These are phyloP conservation scores for Mycalesis mineus DNA, from an alignment of 2,888 invertebrate species.

Conservation along the genomic window DNA sequence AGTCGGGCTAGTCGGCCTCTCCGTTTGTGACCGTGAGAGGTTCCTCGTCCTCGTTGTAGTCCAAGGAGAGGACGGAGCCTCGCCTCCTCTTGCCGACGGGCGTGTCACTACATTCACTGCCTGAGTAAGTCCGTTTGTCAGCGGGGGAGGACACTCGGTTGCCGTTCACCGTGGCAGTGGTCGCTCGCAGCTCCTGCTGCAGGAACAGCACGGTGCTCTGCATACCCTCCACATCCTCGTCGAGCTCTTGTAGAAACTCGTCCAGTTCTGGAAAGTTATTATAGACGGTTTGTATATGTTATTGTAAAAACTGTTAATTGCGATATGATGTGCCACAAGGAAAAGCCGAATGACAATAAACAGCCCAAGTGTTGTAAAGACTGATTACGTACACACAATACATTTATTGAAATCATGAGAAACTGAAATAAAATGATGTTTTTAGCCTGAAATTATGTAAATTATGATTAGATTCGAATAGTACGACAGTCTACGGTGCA, in stretches of 20 bases:
- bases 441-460: too few relatives aligned
- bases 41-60: conserved; percentile 86
- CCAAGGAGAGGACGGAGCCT: conserved; percentile 84
- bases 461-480: too few relatives aligned
- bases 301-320: background rate
- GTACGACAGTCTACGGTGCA: too few relatives aligned
- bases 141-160: conserved; percentile 48
- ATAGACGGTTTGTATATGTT: background rate
- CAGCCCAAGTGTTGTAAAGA: too few relatives aligned
- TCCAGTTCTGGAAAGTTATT: conserved; percentile 86
- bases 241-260: conserved; percentile 95
- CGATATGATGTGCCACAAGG: too few relatives aligned
- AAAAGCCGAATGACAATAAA: too few relatives aligned
- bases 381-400: too few relatives aligned
- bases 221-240: conserved; percentile 99
- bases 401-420: too few relatives aligned
- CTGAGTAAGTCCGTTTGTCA: conserved; percentile 67
- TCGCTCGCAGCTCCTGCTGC: conserved; percentile 93
- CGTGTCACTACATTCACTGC: conserved; percentile 62
- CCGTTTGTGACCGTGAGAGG: conserved; percentile 84
- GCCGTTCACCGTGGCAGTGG: conserved; percentile 73
- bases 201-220: conserved; percentile 97
- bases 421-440: too few relatives aligned
- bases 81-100: conserved; percentile 82
- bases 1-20: conserved; percentile 75